A percentile compares a stretch with the other conserved stretches of the same genome.
Conservation (phyloP, 30 jellyfish, hydroid and myxozoan genomes). For the Aurelia sp. region DNA sequence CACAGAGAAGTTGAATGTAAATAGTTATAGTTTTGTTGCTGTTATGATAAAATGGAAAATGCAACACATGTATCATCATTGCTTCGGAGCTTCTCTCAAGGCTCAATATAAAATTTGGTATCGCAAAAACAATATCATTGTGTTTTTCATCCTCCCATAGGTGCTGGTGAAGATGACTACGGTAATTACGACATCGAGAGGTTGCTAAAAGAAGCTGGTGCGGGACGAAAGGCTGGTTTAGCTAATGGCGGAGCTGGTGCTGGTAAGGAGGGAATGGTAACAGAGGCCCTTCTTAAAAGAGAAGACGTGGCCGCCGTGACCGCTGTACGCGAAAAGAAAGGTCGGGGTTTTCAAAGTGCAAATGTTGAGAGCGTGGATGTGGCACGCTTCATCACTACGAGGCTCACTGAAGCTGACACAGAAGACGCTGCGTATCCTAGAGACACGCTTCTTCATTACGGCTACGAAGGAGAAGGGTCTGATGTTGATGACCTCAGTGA, state of each 20-base stretch:
- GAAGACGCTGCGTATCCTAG: constrained; percentile 97
- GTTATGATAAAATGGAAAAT: too few species aligned
- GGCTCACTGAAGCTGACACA: constrained; percentile 87
- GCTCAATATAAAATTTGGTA: too few species aligned
- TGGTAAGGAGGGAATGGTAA: constrained; percentile 59
- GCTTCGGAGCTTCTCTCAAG: too few species aligned
- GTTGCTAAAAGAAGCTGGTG: constrained; percentile 88
- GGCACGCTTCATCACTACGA: constrained; percentile 81
- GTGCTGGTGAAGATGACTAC: constrained; percentile 99
- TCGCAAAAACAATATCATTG: too few species aligned
- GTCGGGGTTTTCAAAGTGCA: constrained; percentile 52
- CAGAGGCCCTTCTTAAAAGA: constrained; percentile 37
- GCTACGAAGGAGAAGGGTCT: constrained; percentile 99
- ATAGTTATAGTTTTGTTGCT: too few species aligned
- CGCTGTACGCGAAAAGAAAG: constrained; percentile 42
- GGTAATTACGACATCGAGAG: constrained; percentile 93
- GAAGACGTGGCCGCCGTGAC: constrained; percentile 61
- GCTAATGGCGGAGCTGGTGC: constrained; percentile 71
- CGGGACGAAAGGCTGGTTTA: constrained; percentile 42
- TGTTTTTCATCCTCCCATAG: constrained; percentile 26
- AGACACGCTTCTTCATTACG: constrained; percentile 97
- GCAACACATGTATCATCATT: too few species aligned
- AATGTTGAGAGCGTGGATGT: constrained; percentile 92
- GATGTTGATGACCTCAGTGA: constrained; percentile 98
- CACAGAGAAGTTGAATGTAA: too few species aligned